Evolutionary conservation across 2,113 vertebrate species (phyloP).

Genomic region (Spizaetus ornatus): DNA sequence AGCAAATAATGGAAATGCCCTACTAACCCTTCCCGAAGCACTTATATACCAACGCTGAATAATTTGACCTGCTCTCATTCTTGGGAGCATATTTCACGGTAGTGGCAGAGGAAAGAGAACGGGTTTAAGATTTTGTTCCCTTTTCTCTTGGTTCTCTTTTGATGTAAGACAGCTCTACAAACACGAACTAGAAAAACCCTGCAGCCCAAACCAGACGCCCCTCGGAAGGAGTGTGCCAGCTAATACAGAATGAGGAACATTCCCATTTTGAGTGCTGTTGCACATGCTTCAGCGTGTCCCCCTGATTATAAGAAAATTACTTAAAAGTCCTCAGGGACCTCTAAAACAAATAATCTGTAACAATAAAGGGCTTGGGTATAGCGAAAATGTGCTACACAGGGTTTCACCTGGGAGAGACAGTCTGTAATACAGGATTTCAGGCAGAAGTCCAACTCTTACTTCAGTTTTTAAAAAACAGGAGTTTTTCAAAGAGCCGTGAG

Average conservation of each 20-base stretch:
- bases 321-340: background rate
- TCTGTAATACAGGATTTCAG: background rate
- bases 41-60: background rate
- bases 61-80: slow-evolving; percentile 17
- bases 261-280: background rate
- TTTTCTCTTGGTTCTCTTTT: slow-evolving; percentile 35
- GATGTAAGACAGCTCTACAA: background rate
- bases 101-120: background rate
- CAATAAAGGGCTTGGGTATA: background rate
- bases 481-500: background rate
- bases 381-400: background rate
- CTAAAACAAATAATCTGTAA: background rate
- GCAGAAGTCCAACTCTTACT: background rate
- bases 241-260: background rate
- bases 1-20: slow-evolving; percentile 58
- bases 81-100: background rate
- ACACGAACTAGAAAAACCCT: background rate
- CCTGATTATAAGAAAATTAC: background rate
- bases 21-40: slow-evolving; percentile 28
- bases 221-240: background rate
- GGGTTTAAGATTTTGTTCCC: background rate
- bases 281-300: background rate
- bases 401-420: background rate
- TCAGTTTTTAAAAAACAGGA: background rate
- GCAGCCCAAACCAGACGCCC: background rate